A percentile compares a stretch with the other conserved stretches of the same genome.
phyloP scores from a whole-genome alignment of 1,140 invertebrate genomes.

The Nixonia krombeini region DNA sequence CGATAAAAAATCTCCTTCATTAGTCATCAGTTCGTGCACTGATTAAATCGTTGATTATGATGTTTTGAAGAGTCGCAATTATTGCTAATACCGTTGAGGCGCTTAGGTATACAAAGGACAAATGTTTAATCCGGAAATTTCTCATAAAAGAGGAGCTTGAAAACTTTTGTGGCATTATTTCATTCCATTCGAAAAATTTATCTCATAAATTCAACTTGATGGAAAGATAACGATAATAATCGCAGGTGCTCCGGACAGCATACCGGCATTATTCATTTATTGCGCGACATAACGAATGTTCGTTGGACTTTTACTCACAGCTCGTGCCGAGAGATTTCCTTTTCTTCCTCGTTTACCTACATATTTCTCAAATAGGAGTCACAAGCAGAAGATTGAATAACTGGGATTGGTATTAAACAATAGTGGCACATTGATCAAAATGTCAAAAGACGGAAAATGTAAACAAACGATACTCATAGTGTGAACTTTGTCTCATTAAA shows the following conservation, averaged over 20 bases:
- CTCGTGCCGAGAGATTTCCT: conserved; percentile 9
- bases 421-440: conserved; percentile 4
- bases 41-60: too few relatives aligned
- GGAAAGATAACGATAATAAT: conserved; percentile 42
- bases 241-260: conserved; percentile 25
- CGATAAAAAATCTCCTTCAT: too few relatives aligned
- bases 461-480: too few relatives aligned
- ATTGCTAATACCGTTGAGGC: too few relatives aligned
- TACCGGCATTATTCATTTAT: conserved; percentile 34
- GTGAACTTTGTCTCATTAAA: too few relatives aligned
- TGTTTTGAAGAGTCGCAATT: too few relatives aligned
- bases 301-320: conserved; percentile 27
- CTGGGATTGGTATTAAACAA: conserved; percentile 17
- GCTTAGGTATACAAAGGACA: too few relatives aligned
- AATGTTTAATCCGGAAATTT: not conserved
- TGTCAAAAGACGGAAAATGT: too few relatives aligned
- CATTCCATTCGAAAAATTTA: conserved; percentile 19
- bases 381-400: conserved; percentile 15
- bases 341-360: conserved; percentile 2
- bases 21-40: too few relatives aligned
- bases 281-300: conserved; percentile 35
- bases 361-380: conserved; percentile 27
- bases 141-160: not conserved
- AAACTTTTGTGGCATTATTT: conserved; percentile 19
- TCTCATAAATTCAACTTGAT: conserved; percentile 28